Evolutionary conservation across 2,113 vertebrate genomes (phyloP).

Genomic region (Platycercus adscitus): DNA sequence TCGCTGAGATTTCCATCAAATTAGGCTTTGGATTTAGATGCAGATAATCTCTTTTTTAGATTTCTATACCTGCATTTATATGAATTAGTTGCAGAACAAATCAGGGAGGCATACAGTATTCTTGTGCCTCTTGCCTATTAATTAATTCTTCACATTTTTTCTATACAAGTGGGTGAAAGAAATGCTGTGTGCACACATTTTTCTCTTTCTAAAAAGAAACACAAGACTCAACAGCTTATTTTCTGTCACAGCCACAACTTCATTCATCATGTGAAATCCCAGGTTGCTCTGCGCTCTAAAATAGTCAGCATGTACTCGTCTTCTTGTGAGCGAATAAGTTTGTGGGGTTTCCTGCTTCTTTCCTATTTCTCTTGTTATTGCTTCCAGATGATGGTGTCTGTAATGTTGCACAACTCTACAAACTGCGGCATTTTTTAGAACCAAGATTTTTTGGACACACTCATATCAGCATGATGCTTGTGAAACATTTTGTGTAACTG

Average conservation of each 20-base stretch:
- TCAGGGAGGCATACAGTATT: background rate
- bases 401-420: background rate
- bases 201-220: background rate
- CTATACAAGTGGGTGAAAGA: background rate
- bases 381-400: background rate
- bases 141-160: background rate
- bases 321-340: background rate
- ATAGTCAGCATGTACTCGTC: background rate
- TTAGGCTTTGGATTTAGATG: background rate
- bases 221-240: background rate
- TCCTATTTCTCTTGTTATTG: background rate
- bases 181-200: background rate
- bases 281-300: background rate
- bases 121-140: background rate
- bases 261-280: background rate
- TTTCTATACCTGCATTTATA: background rate
- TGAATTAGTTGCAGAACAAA: rapidly evolving
- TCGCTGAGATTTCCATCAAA: background rate
- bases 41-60: background rate
- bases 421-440: background rate
- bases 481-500: background rate
- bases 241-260: background rate
- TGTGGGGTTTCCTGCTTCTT: background rate
- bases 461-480: background rate
- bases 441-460: background rate